These are phyloP conservation scores for Teleogryllus occipitalis DNA, from an alignment of 1,140 invertebrate species.

Conservation along the genomic window DNA sequence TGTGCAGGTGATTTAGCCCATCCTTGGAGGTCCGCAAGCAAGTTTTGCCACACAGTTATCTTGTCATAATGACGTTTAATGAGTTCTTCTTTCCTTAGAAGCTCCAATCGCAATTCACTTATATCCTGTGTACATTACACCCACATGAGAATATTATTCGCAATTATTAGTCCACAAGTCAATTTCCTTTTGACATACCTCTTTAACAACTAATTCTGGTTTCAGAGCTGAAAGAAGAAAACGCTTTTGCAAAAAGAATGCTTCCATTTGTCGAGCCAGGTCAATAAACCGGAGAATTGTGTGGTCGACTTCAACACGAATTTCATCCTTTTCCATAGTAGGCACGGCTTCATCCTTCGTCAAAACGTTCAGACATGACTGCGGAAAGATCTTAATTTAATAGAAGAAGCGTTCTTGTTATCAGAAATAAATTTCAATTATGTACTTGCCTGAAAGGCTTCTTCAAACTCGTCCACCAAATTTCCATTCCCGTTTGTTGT, in stretches of 20 bases:
- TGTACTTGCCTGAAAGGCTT: slow-evolving; percentile 65
- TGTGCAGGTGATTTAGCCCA: slow-evolving; percentile 43
- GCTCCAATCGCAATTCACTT: slow-evolving; percentile 70
- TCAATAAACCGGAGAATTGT: slow-evolving; percentile 77
- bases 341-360: slow-evolving; percentile 72
- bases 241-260: slow-evolving; percentile 87
- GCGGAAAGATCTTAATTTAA: slow-evolving; percentile 15
- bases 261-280: slow-evolving; percentile 84
- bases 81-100: slow-evolving; percentile 77
- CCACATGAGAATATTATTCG: no score
- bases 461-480: slow-evolving; percentile 76
- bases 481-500: slow-evolving; percentile 71
- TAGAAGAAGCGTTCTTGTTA: background rate
- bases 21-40: slow-evolving; percentile 64
- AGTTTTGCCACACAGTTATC: slow-evolving; percentile 78
- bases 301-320: slow-evolving; percentile 76
- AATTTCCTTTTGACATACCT: slow-evolving; percentile 40
- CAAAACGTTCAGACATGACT: slow-evolving; percentile 75
- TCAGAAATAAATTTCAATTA: background rate
- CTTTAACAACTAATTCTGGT: slow-evolving; percentile 83
- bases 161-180: slow-evolving; percentile 8
- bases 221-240: slow-evolving; percentile 83
- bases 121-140: slow-evolving; percentile 51
- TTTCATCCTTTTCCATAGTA: slow-evolving; percentile 72
- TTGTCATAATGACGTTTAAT: slow-evolving; percentile 85